phyloP scores from a whole-genome alignment of 2,888 invertebrate species.

The Polydrusus cervinus region DNA sequence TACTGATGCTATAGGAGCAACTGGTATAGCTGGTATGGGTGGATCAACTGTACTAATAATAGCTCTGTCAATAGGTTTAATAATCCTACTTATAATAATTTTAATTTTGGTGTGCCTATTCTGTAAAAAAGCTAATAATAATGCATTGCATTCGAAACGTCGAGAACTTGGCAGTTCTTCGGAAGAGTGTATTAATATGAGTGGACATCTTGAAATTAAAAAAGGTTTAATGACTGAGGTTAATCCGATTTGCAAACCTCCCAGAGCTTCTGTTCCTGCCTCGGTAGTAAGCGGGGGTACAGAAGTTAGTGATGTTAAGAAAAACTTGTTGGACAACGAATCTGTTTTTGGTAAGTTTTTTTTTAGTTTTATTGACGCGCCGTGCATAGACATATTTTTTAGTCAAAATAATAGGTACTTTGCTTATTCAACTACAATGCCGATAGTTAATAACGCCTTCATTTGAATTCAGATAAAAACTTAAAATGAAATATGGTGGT shows the following conservation, averaged over 20 bases:
- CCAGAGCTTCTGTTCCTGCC: constrained; percentile 83
- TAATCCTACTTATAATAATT: constrained; percentile 72
- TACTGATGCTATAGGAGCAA: constrained; percentile 63
- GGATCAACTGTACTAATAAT: constrained; percentile 72
- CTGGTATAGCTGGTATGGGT: constrained; percentile 57
- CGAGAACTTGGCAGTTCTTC: constrained; percentile 65
- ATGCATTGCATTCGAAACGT: constrained; percentile 61
- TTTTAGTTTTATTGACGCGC: no score
- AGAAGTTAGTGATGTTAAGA: constrained; percentile 88
- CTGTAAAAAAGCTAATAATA: constrained; percentile 63
- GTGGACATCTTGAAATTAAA: constrained; percentile 87
- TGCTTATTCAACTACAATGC: no score
- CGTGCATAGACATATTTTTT: no score
- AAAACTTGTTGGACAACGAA: constrained; percentile 86
- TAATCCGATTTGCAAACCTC: constrained; percentile 89
- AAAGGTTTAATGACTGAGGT: constrained; percentile 89
- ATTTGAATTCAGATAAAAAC: no score
- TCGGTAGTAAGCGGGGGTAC: constrained; percentile 83
- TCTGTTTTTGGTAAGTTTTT: constrained; percentile 76
- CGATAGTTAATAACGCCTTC: no score
- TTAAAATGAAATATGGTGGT: no score
- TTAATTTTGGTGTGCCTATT: constrained; percentile 69
- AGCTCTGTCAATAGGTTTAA: constrained; percentile 71
- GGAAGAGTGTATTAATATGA: constrained; percentile 80
- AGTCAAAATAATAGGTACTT: no score